phyloP scores from a whole-genome alignment of 2,797 vertebrate genomes.

The Chiroxiphia lanceolata region DNA sequence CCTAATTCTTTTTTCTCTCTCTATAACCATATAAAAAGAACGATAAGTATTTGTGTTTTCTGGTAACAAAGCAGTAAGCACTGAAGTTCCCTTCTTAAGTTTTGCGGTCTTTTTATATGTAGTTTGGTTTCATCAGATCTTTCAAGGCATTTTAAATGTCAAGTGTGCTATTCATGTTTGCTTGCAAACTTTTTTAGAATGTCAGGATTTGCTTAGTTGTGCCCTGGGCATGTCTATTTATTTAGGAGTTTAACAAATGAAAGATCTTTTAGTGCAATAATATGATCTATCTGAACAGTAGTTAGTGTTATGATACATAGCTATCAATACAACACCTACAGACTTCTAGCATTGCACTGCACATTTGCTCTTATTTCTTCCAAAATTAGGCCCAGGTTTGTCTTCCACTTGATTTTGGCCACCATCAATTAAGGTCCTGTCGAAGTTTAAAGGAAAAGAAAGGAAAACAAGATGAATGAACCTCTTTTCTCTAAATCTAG shows the following conservation, averaged over 20 bases:
- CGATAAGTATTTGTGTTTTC: not conserved
- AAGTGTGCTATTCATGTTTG: not conserved
- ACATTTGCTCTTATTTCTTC: not conserved
- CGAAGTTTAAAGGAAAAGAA: not conserved
- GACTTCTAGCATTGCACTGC: not conserved
- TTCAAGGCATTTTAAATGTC: not conserved
- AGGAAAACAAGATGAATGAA: not conserved
- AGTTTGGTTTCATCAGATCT: not conserved
- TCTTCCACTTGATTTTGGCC: rapidly evolving
- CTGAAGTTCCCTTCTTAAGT: not conserved
- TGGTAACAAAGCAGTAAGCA: not conserved
- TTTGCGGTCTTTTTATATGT: not conserved
- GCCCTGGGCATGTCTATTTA: not conserved
- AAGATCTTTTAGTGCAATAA: not conserved
- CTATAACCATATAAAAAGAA: not conserved
- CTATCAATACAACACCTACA: not conserved
- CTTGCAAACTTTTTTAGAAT: not conserved
- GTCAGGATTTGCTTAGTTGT: not conserved
- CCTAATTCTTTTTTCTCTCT: not conserved
- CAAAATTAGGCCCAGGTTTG: not conserved
- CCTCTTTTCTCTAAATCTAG: not conserved
- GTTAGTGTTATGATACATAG: not conserved
- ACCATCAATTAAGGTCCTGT: not conserved
- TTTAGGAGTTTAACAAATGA: not conserved
- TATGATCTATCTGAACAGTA: not conserved